These are phyloP conservation scores for Epinotia bilunana DNA, from an alignment of 2,888 invertebrate genomes.

Conservation along the genomic window DNA sequence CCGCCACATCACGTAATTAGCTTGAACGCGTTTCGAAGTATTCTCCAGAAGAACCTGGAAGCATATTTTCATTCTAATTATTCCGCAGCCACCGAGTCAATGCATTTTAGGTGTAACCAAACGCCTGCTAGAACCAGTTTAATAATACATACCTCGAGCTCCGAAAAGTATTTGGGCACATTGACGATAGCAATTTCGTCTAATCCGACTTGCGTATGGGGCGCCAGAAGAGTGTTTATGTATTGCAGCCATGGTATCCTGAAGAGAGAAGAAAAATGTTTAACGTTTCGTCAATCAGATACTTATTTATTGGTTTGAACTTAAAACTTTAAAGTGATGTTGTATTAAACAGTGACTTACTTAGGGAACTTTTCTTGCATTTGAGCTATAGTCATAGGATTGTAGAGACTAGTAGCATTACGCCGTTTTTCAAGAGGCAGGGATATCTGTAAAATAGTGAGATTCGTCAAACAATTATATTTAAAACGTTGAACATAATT, in stretches of 20 bases:
- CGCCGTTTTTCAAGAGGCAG: conserved; percentile 95
- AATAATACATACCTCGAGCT: conserved; percentile 84
- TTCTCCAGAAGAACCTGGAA: conserved; percentile 71
- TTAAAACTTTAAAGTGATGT: neutral
- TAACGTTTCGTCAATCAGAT: neutral
- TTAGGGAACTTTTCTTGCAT: conserved; percentile 89
- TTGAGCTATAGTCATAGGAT: conserved; percentile 93
- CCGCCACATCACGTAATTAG: conserved; percentile 97
- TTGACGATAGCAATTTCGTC: conserved; percentile 93
- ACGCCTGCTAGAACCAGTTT: neutral
- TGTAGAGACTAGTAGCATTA: conserved; percentile 95
- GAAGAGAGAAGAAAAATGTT: conserved; percentile 23
- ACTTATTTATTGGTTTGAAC: neutral
- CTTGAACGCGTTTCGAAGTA: conserved; percentile 85
- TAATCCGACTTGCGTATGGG: conserved; percentile 84
- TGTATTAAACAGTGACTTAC: conserved; percentile 55
- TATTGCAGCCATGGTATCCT: conserved; percentile 92
- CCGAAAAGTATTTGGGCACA: conserved; percentile 91
- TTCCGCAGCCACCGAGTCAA: neutral
- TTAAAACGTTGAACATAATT: conserved; percentile 33
- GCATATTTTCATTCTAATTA: neutral
- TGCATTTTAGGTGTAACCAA: neutral
- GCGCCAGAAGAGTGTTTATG: conserved; percentile 91
- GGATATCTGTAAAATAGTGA: conserved; percentile 86
- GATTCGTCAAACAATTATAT: neutral